These are phyloP conservation scores for Clinocottus analis DNA, from an alignment of 2,113 vertebrate genomes.

Conservation along the genomic window DNA sequence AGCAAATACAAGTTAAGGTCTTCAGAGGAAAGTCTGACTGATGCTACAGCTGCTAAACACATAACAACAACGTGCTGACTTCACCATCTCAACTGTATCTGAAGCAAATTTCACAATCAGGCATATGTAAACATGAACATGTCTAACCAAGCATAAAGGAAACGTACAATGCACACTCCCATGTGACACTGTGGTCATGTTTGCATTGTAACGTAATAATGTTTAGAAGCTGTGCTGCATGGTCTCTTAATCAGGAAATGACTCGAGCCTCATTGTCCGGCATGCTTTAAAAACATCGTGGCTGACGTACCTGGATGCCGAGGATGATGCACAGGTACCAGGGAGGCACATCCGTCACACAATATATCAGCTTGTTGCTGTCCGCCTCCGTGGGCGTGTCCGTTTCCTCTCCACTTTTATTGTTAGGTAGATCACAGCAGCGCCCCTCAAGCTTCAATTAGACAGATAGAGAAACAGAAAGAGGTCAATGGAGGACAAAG, in stretches of 20 bases:
- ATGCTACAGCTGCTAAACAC: background rate
- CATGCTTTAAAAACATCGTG: background rate
- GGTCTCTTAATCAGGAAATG: background rate
- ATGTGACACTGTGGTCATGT: slow-evolving; percentile 32
- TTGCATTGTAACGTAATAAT: slow-evolving; percentile 29
- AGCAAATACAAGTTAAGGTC: background rate
- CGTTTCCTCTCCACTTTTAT: slow-evolving; percentile 42
- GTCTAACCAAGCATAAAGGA: slow-evolving; percentile 9
- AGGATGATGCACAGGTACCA: slow-evolving; percentile 95
- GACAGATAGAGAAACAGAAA: slow-evolving; percentile 1
- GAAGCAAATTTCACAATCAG: slow-evolving; percentile 18
- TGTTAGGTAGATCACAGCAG: slow-evolving; percentile 71
- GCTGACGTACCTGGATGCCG: slow-evolving; percentile 88
- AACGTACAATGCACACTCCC: slow-evolving; percentile 8
- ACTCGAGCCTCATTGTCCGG: background rate
- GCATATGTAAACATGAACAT: background rate
- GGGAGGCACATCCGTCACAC: slow-evolving; percentile 88
- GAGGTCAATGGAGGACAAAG: background rate
- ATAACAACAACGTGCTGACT: background rate
- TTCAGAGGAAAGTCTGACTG: background rate
- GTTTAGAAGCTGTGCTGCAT: background rate
- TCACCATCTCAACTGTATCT: background rate
- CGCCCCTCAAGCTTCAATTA: slow-evolving; percentile 66
- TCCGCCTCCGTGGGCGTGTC: slow-evolving; percentile 43
- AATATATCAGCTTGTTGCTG: slow-evolving; percentile 82